Base-by-base conservation (phyloP, 2,797 vertebrate genomes). In the Acestrorhynchus altus region DNA sequence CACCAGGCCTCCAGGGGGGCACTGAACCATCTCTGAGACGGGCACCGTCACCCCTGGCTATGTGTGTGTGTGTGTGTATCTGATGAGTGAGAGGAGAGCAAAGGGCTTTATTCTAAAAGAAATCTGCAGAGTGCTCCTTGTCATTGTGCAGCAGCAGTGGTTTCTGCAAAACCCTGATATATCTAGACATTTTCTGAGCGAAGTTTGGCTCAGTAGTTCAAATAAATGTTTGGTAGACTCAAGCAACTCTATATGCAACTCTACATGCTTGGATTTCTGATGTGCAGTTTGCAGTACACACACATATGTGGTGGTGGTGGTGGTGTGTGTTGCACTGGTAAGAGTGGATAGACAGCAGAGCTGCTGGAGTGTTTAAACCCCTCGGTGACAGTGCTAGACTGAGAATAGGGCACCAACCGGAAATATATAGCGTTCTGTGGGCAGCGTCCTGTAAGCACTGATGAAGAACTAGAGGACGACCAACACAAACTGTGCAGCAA, bases 21-120 rank as follows among this genome's bases (percentile, higher is more conserved):
- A 63, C 65, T 77, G 77, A 80, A 68, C 80, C 59, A 57, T 79
- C 70, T 51, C 35, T 16, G 39, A 78, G 74, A 78, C 28, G 72
- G 72, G 60, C 76, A 52, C 28, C 63, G 6, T 78, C 61, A 47
- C 54, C 56, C 63, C 60, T 46, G 74, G 63, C 16, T 64, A 24
- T 28, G 24, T 57, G 24, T 57, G 22, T 51, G 72, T 63, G 76
- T 71, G 57, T 59, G 47, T 51, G 66, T 40, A 15, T 68, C 10
- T 69, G 56, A 52, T 69, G 35, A 39, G 51, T 75, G 44, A 40
- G 46, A 63, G 56, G 42, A 20, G 46, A 49, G 60, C 24, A 39
- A 39, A 57, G 28, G 52, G 52, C 51, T 57, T 69, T 26, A 46
- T 69, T 69, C 61, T 63, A 35, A 72, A 42, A 67, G 44, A 31